phyloP scores from a whole-genome alignment of 1,140 invertebrate genomes.

The Piezodorus guildinii region DNA sequence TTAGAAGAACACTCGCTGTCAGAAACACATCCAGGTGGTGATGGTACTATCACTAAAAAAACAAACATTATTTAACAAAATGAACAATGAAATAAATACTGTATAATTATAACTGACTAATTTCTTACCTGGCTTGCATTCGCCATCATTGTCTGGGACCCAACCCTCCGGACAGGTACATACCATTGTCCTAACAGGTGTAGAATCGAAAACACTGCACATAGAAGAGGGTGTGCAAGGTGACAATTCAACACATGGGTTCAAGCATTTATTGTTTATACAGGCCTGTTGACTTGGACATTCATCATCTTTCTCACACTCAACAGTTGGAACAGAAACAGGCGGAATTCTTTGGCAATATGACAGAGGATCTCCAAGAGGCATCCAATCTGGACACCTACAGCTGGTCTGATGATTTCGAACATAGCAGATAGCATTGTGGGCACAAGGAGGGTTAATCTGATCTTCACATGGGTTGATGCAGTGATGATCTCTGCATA shows the following conservation, averaged over 20 bases:
- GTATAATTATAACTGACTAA: neutral
- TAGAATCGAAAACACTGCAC: constrained; percentile 66
- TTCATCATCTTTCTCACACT: constrained; percentile 64
- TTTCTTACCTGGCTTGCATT: constrained; percentile 48
- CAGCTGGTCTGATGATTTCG: constrained; percentile 63
- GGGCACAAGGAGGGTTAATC: constrained; percentile 54
- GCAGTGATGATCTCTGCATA: constrained; percentile 58
- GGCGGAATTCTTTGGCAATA: constrained; percentile 51
- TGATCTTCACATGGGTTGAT: constrained; percentile 56
- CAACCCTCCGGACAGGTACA: constrained; percentile 73
- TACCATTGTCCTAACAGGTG: constrained; percentile 70
- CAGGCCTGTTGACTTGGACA: constrained; percentile 70
- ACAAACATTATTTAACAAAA: neutral
- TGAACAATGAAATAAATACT: neutral
- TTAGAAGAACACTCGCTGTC: constrained; percentile 65
- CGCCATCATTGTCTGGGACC: constrained; percentile 60
- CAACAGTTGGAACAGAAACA: constrained; percentile 42
- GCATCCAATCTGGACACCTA: constrained; percentile 59
- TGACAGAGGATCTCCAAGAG: constrained; percentile 62
- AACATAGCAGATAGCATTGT: constrained; percentile 65
- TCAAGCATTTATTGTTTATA: constrained; percentile 61
- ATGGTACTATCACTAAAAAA: constrained; percentile 45
- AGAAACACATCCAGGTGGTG: constrained; percentile 55
- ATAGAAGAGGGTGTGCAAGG: constrained; percentile 57
- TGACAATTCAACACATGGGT: constrained; percentile 60